A percentile compares a stretch with the other conserved stretches of the same genome.
Evolutionary conservation across 2,113 vertebrate species (phyloP).

Genomic region (Carassius carassius): DNA sequence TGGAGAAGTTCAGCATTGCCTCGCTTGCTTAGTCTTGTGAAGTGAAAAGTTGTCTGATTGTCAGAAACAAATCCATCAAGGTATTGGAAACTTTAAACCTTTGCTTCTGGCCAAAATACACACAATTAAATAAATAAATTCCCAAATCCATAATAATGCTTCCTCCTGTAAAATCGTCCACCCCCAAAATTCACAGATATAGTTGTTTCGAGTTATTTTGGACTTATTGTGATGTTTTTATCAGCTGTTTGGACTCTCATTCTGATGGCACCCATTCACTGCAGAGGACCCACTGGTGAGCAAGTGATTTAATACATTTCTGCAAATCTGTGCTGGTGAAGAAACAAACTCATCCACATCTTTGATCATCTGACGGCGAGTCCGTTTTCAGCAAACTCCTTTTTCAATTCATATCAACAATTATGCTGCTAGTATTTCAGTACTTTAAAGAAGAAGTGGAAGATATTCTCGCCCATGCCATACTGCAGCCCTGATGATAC

Average conservation of each 20-base stretch:
- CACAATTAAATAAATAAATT: not conserved
- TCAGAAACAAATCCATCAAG: not conserved
- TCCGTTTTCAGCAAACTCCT: too few relatives aligned
- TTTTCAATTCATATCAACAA: not conserved
- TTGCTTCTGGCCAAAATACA: not conserved
- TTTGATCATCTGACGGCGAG: not conserved
- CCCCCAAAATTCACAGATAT: not conserved
- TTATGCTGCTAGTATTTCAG: not conserved
- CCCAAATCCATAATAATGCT: not conserved
- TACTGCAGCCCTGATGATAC: conserved; percentile 87
- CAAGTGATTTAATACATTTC: not conserved
- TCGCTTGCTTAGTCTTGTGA: too few relatives aligned
- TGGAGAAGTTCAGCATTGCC: not conserved
- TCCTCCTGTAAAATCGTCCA: not conserved
- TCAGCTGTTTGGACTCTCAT: not conserved
- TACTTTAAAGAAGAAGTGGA: conserved; percentile 95
- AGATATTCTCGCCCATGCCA: conserved; percentile 81
- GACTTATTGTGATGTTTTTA: not conserved
- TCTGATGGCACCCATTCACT: not conserved
- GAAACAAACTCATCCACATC: not conserved
- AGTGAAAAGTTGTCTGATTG: not conserved
- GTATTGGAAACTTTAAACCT: not conserved
- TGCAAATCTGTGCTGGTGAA: not conserved
- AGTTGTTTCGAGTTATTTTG: not conserved
- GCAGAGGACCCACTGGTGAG: not conserved